phyloP scores from a whole-genome alignment of 2,797 vertebrate genomes.

The Corythornis leucogaster region DNA sequence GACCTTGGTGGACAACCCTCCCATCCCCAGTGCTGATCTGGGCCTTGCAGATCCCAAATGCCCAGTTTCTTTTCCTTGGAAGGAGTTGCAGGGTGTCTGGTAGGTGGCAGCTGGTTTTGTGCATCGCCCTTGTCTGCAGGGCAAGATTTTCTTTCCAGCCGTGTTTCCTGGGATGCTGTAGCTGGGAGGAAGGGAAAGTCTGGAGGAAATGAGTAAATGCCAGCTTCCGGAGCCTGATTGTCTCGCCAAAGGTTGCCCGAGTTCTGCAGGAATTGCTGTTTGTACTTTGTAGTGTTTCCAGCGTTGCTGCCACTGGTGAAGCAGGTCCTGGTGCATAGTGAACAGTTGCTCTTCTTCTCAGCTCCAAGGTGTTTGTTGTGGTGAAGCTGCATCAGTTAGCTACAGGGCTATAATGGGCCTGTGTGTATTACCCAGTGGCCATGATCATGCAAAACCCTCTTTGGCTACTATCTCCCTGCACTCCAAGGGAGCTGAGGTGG shows the following conservation, averaged over 20 bases:
- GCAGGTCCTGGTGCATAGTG: rapidly evolving
- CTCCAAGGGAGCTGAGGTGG: background rate
- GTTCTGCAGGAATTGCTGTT: background rate
- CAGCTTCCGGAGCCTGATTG: background rate
- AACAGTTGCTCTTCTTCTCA: background rate
- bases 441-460: background rate
- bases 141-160: background rate
- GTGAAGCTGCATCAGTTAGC: background rate
- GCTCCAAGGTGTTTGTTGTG: background rate
- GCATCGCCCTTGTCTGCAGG: background rate
- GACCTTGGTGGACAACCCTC: background rate
- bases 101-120: background rate
- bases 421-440: background rate
- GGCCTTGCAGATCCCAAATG: background rate
- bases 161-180: background rate
- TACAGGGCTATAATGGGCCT: background rate
- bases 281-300: background rate
- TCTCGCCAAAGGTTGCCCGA: background rate
- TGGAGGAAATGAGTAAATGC: background rate
- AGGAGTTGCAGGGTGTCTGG: background rate
- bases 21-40: background rate
- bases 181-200: background rate
- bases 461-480: rapidly evolving
- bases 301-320: rapidly evolving
- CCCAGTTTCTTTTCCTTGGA: background rate